Evolutionary conservation across 2,797 vertebrate genomes (phyloP), one percentile per base, ranked within the genome.

Genomic region (Vireo griseus): DNA sequence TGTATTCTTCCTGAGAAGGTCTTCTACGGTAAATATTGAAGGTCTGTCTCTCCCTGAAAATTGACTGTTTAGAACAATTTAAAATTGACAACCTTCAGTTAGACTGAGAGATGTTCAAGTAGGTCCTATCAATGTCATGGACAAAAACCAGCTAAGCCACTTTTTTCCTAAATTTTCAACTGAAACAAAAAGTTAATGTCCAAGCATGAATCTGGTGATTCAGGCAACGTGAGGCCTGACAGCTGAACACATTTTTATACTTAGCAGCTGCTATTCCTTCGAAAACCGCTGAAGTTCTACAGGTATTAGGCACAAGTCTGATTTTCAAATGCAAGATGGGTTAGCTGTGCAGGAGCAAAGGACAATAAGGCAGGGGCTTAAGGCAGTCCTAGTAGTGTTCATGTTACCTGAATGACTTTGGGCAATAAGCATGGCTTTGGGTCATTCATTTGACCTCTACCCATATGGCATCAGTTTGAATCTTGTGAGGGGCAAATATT

Each of bases 381-480:
- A 45, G 33, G 48, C 48, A 50, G 16, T 42, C 85, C 68, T 63
- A 11, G 66, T 9, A n/a, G 50, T 63, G 58, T 71, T 92, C 68
- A n/a, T 17, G 42, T 88, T 90, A 74, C 85, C 72, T 94, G 65
- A 88, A 94, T 65, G 72, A 86, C 89, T 94, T 88, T 86, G 68
- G 72, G 91, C 89, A 89, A 88, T 80, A 78, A 67, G 47, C 87
- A 39, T 39, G 13, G 37, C 37, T 39, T 39, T 39, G 37, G 3
- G 93, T 94, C 85, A 86, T 75, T 78, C 82, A 66, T 28, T 35
- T 86, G 87, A 91, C 85, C 91, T 90, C 76, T 86, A 67, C 62
- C 50, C 90, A 91, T 91, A 94, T 81, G 78, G 91, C 88, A 96
- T 84, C 61, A 83, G 57, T 96, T 92, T 94, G 91, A 83, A 48